Conservation (phyloP, 2,113 vertebrate genomes). For the Nibea coibor region DNA sequence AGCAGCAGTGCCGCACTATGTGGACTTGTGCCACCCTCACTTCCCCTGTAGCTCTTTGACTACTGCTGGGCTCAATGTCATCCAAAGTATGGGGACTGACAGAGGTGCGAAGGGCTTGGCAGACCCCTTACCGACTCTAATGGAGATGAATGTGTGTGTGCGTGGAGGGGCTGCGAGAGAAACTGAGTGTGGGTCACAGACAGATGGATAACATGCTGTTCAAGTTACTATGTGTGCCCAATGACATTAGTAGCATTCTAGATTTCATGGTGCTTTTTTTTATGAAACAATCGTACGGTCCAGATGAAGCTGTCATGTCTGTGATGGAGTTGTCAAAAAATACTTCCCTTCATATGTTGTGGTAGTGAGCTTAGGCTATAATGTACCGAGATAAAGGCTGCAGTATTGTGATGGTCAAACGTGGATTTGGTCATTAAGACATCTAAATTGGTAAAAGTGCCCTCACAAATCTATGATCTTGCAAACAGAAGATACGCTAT, state of each 20-base stretch:
- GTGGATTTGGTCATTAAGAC: neutral
- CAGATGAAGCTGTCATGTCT: neutral
- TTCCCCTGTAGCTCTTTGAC: slow-evolving; percentile 59
- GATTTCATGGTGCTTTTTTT: neutral
- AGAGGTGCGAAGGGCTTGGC: slow-evolving; percentile 61
- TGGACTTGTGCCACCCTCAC: slow-evolving; percentile 37
- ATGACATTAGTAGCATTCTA: slow-evolving; percentile 12
- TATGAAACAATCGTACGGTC: neutral
- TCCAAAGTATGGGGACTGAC: slow-evolving; percentile 60
- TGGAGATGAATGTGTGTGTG: slow-evolving; percentile 56
- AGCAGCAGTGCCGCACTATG: neutral
- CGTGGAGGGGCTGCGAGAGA: slow-evolving; percentile 19
- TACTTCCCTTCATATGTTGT: neutral
- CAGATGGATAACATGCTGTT: slow-evolving; percentile 42
- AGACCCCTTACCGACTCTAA: slow-evolving; percentile 53
- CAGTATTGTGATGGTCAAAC: neutral
- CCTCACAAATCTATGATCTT: neutral
- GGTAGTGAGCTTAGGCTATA: neutral
- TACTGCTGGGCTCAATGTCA: slow-evolving; percentile 75
- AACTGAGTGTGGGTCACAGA: slow-evolving; percentile 42
- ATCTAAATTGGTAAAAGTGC: neutral
- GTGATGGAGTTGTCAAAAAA: neutral
- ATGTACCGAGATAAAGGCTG: neutral
- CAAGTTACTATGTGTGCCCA: neutral
- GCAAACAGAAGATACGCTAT: neutral